Conservation (phyloP, 2,888 invertebrate species). For the Boloria euphrosyne region DNA sequence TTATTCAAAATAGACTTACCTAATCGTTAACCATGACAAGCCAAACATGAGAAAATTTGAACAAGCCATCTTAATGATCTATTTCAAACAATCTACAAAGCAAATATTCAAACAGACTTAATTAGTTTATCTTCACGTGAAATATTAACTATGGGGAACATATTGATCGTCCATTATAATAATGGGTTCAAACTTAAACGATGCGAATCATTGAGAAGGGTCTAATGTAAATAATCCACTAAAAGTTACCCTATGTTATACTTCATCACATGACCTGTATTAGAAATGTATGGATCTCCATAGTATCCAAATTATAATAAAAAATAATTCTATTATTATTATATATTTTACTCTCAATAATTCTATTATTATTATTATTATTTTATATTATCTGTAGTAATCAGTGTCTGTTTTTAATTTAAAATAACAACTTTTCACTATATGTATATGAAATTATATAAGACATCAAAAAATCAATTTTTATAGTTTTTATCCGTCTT, state of each 20-base stretch:
- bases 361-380: too few species aligned
- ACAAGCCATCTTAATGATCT: conserved; percentile 63
- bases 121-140: conserved; percentile 68
- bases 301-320: too few species aligned
- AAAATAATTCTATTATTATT: too few species aligned
- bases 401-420: too few species aligned
- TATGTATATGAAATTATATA: too few species aligned
- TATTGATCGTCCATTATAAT: conserved; percentile 77
- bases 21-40: conserved; percentile 28
- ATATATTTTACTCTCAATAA: too few species aligned
- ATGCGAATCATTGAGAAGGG: conserved; percentile 64
- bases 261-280: conserved; percentile 52
- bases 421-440: too few species aligned
- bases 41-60: conserved; percentile 48
- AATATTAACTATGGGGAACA: conserved; percentile 67
- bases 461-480: too few species aligned
- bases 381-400: too few species aligned
- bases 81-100: conserved; percentile 74
- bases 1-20: conserved; percentile 22
- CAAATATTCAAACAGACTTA: conserved; percentile 76
- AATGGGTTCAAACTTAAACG: conserved; percentile 67
- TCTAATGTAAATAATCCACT: conserved; percentile 47
- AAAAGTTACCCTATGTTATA: conserved; percentile 56
- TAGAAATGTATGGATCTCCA: background rate
- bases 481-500: too few species aligned